Evolutionary conservation across 2,888 invertebrate species (phyloP).

Genomic region (Metallyticus violacea): DNA sequence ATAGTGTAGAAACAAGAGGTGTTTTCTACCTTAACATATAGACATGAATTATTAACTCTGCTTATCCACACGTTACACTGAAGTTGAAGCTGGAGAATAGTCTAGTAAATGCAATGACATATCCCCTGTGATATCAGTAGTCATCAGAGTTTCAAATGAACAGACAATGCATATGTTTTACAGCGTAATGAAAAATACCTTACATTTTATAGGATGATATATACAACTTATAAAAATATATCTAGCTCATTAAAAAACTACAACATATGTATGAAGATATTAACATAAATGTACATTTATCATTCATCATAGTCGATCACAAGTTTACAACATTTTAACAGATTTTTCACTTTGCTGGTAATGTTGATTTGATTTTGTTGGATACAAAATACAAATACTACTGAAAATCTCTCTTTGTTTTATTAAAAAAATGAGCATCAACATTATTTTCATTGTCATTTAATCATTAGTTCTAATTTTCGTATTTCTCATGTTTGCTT

Average conservation of each 20-base stretch:
- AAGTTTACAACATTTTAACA: neutral
- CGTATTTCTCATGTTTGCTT: too few relatives aligned
- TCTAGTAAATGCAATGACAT: neutral
- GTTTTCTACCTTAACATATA: neutral
- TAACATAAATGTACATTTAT: neutral
- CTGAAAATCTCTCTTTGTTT: neutral
- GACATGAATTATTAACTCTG: neutral
- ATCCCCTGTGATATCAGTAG: slow-evolving; percentile 9
- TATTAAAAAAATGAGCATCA: too few relatives aligned
- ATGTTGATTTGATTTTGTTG: neutral
- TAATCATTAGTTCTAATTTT: too few relatives aligned
- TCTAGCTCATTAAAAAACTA: slow-evolving; percentile 1
- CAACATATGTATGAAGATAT: neutral
- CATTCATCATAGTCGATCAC: slow-evolving; percentile 2
- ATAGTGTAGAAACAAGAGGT: too few relatives aligned
- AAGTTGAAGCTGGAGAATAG: neutral
- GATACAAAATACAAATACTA: neutral
- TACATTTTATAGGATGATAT: neutral
- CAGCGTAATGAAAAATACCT: neutral
- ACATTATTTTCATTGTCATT: too few relatives aligned
- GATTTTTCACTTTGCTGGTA: neutral
- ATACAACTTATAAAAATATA: neutral
- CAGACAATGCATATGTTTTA: neutral
- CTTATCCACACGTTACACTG: neutral
- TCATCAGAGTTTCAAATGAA: neutral